Evolutionary conservation across 1,140 invertebrate species (phyloP), one percentile per base, ranked within the genome.

Genomic region (Mamestra configurata): DNA sequence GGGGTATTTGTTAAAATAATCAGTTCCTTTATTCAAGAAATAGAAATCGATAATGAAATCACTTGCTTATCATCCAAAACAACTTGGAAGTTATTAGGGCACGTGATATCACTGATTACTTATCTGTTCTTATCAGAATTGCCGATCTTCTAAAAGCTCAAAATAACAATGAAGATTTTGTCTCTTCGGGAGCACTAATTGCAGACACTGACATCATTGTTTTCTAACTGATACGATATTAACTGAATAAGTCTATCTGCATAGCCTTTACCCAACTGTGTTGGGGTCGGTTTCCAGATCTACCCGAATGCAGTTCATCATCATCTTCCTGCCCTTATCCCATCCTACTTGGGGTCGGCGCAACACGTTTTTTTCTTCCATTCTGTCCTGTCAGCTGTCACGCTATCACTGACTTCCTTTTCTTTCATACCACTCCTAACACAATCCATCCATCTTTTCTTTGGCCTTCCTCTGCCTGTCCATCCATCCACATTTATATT

Each of bases 101-200:
- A 66, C 61, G 61, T 66, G 35, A 66, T 40, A 66, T 18, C 24
- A 31, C 18, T 40, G 61, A 66, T 66, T 40, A 10, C 35, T 66
- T 40, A 66, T 66, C 35, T 66, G 8, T 22, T 66, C 8, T 66
- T 66, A 66, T 66, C 61, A 40, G 3, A 37, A 20, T 22, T 20
- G 10, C 4, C 7, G 35, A 66, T 66, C 18, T 66, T 20, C 35
- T 66, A 40, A 66, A 66, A 66, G 18, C 35, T 40, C 18, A 20
- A 40, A 40, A 22, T 43, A 22, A 37, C 31, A 20, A 37, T 27
- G 20, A 20, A 43, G 8, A 40, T 66, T 66, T 66, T 43, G 27
- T 64, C 22, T 22, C 22, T 37, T 61, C 18, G 59, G 8, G 31
- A 11, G 31, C n/a, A n/a, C 13, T 59, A 2, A 53, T 53, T 53